Conservation (phyloP, 2,113 vertebrate genomes). For the Actenoides lindsayi region DNA sequence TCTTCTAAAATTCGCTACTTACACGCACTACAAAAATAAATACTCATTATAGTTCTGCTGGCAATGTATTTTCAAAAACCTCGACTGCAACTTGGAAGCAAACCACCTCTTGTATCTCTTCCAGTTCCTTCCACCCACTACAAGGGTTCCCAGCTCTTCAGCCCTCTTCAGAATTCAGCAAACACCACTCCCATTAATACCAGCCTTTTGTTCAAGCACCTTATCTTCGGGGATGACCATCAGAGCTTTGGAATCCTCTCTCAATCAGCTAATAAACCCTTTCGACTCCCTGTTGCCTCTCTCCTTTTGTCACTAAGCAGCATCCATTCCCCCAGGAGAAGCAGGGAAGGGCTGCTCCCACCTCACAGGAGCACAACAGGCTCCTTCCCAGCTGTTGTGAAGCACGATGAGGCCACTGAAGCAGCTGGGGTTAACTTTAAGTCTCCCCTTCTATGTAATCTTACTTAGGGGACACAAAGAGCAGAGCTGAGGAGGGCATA, state of each 20-base stretch:
- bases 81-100: not conserved
- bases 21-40: accelerated
- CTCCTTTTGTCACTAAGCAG: not conserved
- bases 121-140: not conserved
- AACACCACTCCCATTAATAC: not conserved
- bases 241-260: not conserved
- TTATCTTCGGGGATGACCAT: not conserved
- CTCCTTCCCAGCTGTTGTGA: accelerated
- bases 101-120: not conserved
- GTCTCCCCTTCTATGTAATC: accelerated
- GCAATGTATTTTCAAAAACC: not conserved
- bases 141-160: not conserved
- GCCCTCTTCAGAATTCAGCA: not conserved
- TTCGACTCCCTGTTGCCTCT: not conserved
- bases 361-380: not conserved
- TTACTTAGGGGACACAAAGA: not conserved
- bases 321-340: not conserved
- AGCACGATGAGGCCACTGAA: accelerated
- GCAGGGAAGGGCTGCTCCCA: not conserved
- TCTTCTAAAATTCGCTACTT: not conserved
- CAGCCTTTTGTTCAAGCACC: not conserved
- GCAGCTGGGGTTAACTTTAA: accelerated
- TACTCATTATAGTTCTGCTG: not conserved
- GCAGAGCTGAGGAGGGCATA: not conserved
- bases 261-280: not conserved